Evolutionary conservation across 2,888 invertebrate genomes (phyloP), one percentile per base, ranked within the genome.

Genomic region (Xylota sylvarum): DNA sequence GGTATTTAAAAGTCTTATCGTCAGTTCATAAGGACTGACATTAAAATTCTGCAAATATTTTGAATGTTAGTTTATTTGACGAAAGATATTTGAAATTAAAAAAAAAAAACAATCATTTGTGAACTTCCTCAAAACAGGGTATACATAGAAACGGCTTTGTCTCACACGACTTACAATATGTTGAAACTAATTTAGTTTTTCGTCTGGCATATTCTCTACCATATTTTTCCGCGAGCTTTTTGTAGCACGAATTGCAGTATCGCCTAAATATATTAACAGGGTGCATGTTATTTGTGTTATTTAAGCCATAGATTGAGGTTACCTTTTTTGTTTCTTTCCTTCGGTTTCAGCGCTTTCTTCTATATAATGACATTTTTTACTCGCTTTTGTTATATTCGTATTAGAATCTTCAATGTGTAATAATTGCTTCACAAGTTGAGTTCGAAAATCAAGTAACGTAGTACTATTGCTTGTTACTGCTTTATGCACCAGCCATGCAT

Each of bases 381-480:
- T 7, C 17, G 48, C 48, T 19, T 48, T 48, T 19, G 19, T 48
- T 48, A 48, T 48, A 48, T 48, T 48, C 7, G 48, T 46, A 46
- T 46, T 46, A 17, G 46, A 46, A 7, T 14, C 46, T 46, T 46
- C 46, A 46, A 46, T 46, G 17, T 46, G 7, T 46, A 46, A 46
- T 46, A 46, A 46, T 46, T 46, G 46, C 1, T 46, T 6, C 17
- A 46, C 46, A 3, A 48, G 48, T 48, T 48, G 48, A 48, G 48
- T 48, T 48, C 48, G 48, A 48, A 48, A 19, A 19, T 48, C 48
- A 48, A 48, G 19, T 48, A 48, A 6, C 3, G 48, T 19, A 46
- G 17, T 48, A 19, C 48, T 48, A 19, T n/a, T 48, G 10, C 4
- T 19, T 9, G 19, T 48, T 19, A 48, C 48, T 48, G 48, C 4